A percentile compares a stretch with the other conserved stretches of the same genome.
phyloP scores from a whole-genome alignment of 2,888 invertebrate genomes.

The Nowickia ferox region DNA sequence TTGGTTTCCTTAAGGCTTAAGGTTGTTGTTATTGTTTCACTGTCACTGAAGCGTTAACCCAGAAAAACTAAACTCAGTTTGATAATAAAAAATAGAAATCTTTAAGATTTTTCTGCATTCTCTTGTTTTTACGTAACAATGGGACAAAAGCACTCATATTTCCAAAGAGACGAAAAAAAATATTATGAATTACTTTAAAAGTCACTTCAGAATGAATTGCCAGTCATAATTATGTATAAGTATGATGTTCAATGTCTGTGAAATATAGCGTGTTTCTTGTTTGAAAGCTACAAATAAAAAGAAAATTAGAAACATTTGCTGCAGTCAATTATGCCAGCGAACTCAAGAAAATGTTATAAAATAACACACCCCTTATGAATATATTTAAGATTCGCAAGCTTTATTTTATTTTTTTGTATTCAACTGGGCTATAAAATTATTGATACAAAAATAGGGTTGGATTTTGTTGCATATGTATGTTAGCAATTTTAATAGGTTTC shows the following conservation, averaged over 20 bases:
- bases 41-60: slow-evolving; percentile 69
- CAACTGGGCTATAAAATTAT: background rate
- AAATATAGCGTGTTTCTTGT: slow-evolving; percentile 55
- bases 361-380: slow-evolving; percentile 17
- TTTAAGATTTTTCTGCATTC: slow-evolving; percentile 28
- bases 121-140: slow-evolving; percentile 42
- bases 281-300: slow-evolving; percentile 40
- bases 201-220: slow-evolving; percentile 58
- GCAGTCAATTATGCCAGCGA: background rate
- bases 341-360: background rate
- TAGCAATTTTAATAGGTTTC: too few species aligned
- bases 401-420: background rate
- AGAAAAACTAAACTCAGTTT: slow-evolving; percentile 66
- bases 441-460: too few species aligned
- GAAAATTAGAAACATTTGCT: slow-evolving; percentile 11
- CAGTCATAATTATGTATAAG: slow-evolving; percentile 60
- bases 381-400: background rate
- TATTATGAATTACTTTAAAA: slow-evolving; percentile 57
- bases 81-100: slow-evolving; percentile 21
- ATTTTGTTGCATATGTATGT: too few species aligned
- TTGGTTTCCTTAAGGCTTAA: slow-evolving; percentile 50
- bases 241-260: slow-evolving; percentile 52
- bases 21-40: slow-evolving; percentile 56
- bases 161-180: slow-evolving; percentile 4
- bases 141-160: slow-evolving; percentile 29